Conservation (phyloP, 2,113 vertebrate genomes). For the Lasiurus cinereus region DNA sequence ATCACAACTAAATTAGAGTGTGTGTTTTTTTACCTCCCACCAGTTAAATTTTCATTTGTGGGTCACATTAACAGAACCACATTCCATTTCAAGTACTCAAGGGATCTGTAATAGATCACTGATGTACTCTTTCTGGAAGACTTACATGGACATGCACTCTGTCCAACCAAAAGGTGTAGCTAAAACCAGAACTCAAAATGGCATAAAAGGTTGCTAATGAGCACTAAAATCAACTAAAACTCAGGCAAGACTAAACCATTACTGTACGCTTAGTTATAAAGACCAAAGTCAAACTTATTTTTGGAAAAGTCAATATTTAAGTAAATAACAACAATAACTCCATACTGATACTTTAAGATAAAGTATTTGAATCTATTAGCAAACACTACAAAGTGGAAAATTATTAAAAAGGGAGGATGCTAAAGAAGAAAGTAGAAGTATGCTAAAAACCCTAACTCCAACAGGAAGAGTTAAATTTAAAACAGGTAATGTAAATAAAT, state of each 20-base stretch:
- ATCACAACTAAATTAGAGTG: neutral
- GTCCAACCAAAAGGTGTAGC: neutral
- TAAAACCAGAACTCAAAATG: neutral
- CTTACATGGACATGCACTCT: neutral
- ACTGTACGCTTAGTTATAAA: neutral
- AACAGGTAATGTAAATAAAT: neutral
- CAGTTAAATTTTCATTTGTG: neutral
- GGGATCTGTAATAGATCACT: neutral
- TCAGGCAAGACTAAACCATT: neutral
- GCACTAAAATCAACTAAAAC: neutral
- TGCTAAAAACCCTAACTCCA: neutral
- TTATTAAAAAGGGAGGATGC: neutral
- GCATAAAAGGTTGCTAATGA: neutral
- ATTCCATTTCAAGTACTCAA: neutral
- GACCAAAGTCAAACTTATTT: constrained; percentile 14
- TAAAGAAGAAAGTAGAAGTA: neutral
- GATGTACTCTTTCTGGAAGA: neutral
- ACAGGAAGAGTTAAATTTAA: constrained; percentile 2
- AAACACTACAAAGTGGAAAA: neutral
- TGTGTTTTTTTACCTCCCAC: neutral
- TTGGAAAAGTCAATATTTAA: neutral
- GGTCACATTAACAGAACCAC: neutral
- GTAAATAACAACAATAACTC: neutral
- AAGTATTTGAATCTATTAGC: neutral
- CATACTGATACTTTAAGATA: neutral